Evolutionary conservation across 2,113 vertebrate genomes (phyloP), one percentile per base, ranked within the genome.

Genomic region (Acanthochromis polyacanthus): DNA sequence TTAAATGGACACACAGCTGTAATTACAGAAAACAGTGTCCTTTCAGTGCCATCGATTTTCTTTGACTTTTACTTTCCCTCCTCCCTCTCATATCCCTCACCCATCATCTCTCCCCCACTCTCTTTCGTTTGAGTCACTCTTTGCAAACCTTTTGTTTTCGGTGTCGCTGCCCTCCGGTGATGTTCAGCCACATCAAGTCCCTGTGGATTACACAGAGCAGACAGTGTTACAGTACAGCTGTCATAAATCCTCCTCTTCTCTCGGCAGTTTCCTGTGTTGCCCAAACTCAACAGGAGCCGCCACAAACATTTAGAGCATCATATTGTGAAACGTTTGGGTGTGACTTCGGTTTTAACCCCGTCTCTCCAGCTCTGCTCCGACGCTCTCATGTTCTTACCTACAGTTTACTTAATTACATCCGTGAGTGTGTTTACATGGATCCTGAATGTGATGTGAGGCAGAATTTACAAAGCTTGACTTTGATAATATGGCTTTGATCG

Each of bases 231-330:
- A 60, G 16, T 58, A 40, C 48, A 68, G 57, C 66, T 55, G 71
- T 62, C 74, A 76, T 58, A 43, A 75, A 85, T 68, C 67, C 51
- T 65, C 62, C 52, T 45, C 45, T 51, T 64, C 20, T 52, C 59
- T 57, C 53, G 50, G 81, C 2, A 73, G 70, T 78, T 62, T 67
- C 46, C 73, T 65, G 52, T 59, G 69, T 71, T 81, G 56, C 40
- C 5, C 32, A 67, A 79, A 57, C 81, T 81, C 32, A 55, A 76
- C 70, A 62, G 57, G 60, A 81, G 58, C 64, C 22, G 59, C 83
- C 81, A n/a, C 82, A 83, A 80, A 83, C 67, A 73, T 80, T 84
- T 86, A 71, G 11, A 89, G 57, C 43, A 25, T 75, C 58, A 36
- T 30, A 74, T 52, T 70, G 66, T 67, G 77, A 74, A 81, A 83